Evolutionary conservation across 1,140 invertebrate genomes (phyloP).

Genomic region (Cotesia typhae): DNA sequence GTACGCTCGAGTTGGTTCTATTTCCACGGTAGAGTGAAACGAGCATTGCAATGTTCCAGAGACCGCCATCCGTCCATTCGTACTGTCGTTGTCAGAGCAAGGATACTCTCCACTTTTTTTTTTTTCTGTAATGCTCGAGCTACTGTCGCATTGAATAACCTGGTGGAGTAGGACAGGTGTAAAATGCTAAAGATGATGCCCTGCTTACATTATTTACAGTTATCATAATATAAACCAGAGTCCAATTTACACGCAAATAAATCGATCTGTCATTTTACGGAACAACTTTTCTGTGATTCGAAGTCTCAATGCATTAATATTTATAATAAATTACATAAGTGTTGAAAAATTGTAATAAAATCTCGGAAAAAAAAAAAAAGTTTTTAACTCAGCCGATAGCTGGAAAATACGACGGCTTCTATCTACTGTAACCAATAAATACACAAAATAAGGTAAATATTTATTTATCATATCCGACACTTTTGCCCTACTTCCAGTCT

Average conservation of each 20-base stretch:
- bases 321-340: no score
- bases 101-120: background rate
- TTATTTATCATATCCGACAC: constrained; percentile 49
- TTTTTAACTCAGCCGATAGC: no score
- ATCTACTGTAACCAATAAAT: background rate
- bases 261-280: constrained; percentile 21
- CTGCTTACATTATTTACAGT: no score
- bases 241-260: constrained; percentile 33
- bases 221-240: no score
- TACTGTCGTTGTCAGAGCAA: no score
- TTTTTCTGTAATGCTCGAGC: background rate
- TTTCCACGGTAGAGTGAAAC: constrained; percentile 7
- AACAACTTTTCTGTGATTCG: background rate
- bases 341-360: background rate
- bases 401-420: no score
- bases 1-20: constrained; percentile 6
- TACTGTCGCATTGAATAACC: background rate
- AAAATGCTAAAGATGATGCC: no score
- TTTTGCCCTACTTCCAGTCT: constrained; percentile 30
- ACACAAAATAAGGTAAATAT: constrained; percentile 47
- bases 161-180: background rate
- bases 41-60: constrained; percentile 7
- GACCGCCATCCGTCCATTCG: background rate
- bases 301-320: background rate
- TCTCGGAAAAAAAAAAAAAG: constrained; percentile 4